phyloP scores from a whole-genome alignment of 2,797 vertebrate species.

The Dromococcyx pavoninus region DNA sequence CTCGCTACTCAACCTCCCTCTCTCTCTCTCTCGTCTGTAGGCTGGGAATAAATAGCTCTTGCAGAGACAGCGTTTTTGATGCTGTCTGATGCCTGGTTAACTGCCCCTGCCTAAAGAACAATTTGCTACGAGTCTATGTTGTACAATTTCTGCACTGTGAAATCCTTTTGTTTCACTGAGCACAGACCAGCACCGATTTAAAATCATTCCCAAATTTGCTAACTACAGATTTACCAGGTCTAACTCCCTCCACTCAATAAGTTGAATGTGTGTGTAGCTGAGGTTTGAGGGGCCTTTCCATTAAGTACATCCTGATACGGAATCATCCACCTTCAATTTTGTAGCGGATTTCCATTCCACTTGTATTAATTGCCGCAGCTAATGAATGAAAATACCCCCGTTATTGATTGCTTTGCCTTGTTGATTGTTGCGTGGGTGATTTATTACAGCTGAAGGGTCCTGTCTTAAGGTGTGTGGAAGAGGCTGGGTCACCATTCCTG shows the following conservation, averaged over 20 bases:
- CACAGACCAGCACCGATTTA: not conserved
- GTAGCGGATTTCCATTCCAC: not conserved
- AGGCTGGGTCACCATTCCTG: not conserved
- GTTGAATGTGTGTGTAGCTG: not conserved
- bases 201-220: not conserved
- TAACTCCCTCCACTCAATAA: not conserved
- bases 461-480: not conserved
- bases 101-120: not conserved
- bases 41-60: slow-evolving; percentile 34
- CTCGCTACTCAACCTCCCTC: slow-evolving; percentile 16
- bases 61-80: not conserved
- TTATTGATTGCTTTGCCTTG: not conserved
- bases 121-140: not conserved
- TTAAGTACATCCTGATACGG: not conserved
- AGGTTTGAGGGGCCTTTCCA: not conserved
- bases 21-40: not conserved
- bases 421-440: not conserved
- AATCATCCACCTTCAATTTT: not conserved
- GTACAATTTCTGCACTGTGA: not conserved
- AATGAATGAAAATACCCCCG: not conserved
- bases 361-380: not conserved
- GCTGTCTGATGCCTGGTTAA: not conserved
- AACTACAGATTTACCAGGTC: slow-evolving; percentile 55
- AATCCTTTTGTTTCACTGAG: not conserved
- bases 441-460: not conserved